Evolutionary conservation across 2,113 vertebrate genomes (phyloP).

Genomic region (Silurus asotus): DNA sequence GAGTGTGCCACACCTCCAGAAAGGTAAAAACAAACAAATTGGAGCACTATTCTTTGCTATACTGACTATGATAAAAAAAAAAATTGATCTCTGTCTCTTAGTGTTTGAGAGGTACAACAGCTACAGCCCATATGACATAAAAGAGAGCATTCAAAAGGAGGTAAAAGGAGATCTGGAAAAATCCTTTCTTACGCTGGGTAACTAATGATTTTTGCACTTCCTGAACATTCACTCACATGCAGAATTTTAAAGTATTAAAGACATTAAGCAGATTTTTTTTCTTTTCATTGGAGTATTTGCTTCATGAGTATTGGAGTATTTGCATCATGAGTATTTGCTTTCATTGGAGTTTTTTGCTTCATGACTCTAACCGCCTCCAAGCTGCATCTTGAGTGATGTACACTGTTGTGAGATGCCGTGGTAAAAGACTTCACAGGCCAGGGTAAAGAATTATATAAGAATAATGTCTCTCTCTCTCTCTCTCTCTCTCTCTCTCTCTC

Average conservation of each 20-base stretch:
- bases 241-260: neutral
- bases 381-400: slow-evolving; percentile 20
- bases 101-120: slow-evolving; percentile 94
- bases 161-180: slow-evolving; percentile 92
- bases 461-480: slow-evolving; percentile 2
- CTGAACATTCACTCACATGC: no score
- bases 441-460: neutral
- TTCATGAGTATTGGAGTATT: neutral
- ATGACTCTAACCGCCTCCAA: slow-evolving; percentile 20
- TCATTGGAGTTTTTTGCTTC: neutral
- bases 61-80: neutral
- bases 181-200: slow-evolving; percentile 91
- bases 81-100: slow-evolving; percentile 52
- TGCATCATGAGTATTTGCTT: neutral
- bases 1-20: slow-evolving; percentile 86
- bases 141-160: slow-evolving; percentile 92
- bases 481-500: slow-evolving; percentile 19
- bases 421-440: neutral
- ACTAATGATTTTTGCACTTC: neutral
- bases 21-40: slow-evolving; percentile 73
- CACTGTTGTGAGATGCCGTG: slow-evolving; percentile 12
- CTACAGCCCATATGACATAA: slow-evolving; percentile 94
- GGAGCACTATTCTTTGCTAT: neutral
- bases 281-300: neutral
- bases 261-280: neutral